A percentile compares a stretch with the other conserved stretches of the same genome.
Evolutionary conservation across 2,888 invertebrate genomes (phyloP).

Genomic region (Pristionchus exspectatus): DNA sequence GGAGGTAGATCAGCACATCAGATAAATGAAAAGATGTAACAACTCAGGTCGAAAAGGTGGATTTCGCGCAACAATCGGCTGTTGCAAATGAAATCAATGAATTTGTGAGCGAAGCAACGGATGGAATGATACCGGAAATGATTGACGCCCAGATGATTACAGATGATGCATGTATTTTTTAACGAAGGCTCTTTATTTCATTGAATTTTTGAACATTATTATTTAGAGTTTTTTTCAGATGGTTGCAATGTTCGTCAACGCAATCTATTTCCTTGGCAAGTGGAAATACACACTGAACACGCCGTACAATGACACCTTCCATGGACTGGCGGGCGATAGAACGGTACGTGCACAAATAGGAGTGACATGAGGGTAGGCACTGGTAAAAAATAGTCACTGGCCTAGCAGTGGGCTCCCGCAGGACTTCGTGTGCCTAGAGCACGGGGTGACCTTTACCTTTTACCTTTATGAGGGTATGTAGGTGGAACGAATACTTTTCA

Average conservation of each 20-base stretch:
- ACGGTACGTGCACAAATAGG: not conserved
- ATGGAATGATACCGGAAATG: not conserved
- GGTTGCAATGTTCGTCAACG: not conserved
- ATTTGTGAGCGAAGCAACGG: not conserved
- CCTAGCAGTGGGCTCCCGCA: too few species aligned
- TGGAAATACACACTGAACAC: not conserved
- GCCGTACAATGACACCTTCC: not conserved
- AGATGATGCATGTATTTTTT: not conserved
- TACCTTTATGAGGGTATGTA: too few species aligned
- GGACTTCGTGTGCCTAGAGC: too few species aligned
- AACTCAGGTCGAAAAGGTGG: not conserved
- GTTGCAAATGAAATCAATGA: not conserved
- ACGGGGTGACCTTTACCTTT: too few species aligned
- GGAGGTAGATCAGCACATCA: too few species aligned
- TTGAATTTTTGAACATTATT: not conserved
- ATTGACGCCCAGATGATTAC: not conserved
- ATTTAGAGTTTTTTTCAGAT: too few species aligned
- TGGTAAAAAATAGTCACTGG: too few species aligned
- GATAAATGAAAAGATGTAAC: too few species aligned
- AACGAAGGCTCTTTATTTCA: too few species aligned
- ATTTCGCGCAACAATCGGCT: not conserved
- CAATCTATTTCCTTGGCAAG: not conserved
- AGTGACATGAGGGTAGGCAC: too few species aligned
- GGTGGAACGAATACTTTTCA: too few species aligned
- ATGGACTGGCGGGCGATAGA: not conserved